These are phyloP conservation scores for Leptodactylus fallax DNA, from an alignment of 2,797 vertebrate genomes.

Conservation along the genomic window DNA sequence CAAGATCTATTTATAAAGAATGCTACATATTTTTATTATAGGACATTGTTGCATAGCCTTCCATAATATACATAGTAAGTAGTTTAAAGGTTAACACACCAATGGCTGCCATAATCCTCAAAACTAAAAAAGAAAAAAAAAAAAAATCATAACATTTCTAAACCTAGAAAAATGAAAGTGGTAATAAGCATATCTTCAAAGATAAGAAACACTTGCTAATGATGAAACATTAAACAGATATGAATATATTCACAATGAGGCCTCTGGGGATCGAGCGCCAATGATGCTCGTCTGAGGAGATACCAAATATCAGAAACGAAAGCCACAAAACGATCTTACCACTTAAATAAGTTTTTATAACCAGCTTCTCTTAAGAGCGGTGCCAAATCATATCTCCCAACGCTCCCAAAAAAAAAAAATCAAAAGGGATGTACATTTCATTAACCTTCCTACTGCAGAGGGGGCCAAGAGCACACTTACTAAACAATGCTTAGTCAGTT, in stretches of 20 bases:
- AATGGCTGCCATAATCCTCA: background rate
- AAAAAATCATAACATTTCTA: background rate
- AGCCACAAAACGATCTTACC: background rate
- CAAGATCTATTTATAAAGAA: background rate
- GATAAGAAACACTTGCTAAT: constrained; percentile 26
- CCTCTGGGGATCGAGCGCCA: background rate
- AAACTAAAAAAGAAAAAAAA: too few relatives aligned
- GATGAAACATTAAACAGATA: constrained; percentile 31
- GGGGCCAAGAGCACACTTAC: background rate
- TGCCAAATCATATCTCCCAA: background rate
- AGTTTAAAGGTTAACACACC: background rate
- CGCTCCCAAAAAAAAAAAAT: background rate
- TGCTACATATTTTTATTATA: background rate
- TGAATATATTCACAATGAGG: constrained; percentile 18
- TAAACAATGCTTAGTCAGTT: constrained; percentile 61
- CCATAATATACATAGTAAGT: background rate
- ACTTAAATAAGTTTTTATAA: too few relatives aligned
- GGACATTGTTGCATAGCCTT: background rate
- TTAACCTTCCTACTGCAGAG: constrained; percentile 30
- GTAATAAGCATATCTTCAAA: constrained; percentile 41
- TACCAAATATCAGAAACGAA: background rate
- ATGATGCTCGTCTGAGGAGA: background rate
- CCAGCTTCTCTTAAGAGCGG: background rate
- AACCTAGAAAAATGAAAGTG: background rate
- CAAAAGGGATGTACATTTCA: constrained; percentile 16